Percentiles rank a stretch among this genome's conserved stretches.
These are phyloP conservation scores for Drosophila siamana DNA, from an alignment of 2,888 invertebrate species.

Conservation along the genomic window DNA sequence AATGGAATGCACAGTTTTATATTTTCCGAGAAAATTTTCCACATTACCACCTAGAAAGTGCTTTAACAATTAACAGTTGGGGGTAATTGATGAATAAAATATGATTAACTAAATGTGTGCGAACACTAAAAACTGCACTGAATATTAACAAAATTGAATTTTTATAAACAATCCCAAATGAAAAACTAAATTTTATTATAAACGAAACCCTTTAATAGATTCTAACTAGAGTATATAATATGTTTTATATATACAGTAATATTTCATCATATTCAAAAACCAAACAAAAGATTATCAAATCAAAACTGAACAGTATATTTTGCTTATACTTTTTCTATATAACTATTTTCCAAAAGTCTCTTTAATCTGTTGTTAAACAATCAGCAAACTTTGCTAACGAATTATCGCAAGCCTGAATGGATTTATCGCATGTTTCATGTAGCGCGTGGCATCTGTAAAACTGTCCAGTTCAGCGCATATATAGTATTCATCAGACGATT, in stretches of 20 bases:
- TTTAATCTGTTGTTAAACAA: background rate
- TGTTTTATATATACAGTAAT: too few relatives aligned
- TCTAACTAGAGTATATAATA: too few relatives aligned
- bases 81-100: too few relatives aligned
- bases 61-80: too few relatives aligned
- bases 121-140: too few relatives aligned
- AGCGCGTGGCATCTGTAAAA: slow-evolving; percentile 3
- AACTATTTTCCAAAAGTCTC: background rate
- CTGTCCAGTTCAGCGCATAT: slow-evolving; percentile 4
- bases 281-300: background rate
- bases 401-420: background rate
- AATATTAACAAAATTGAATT: background rate
- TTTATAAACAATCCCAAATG: background rate
- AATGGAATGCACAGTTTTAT: background rate
- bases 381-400: background rate
- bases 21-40: background rate
- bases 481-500: slow-evolving; percentile 16
- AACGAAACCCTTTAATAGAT: too few relatives aligned
- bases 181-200: background rate
- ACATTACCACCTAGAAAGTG: background rate
- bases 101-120: too few relatives aligned
- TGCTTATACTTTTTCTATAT: background rate
- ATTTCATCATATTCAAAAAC: background rate
- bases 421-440: slow-evolving; percentile 7
- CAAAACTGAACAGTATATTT: background rate